Percentiles rank a stretch among this genome's conserved stretches.
Conservation (phyloP, 2,888 invertebrate species). For the Catocala sponsa region DNA sequence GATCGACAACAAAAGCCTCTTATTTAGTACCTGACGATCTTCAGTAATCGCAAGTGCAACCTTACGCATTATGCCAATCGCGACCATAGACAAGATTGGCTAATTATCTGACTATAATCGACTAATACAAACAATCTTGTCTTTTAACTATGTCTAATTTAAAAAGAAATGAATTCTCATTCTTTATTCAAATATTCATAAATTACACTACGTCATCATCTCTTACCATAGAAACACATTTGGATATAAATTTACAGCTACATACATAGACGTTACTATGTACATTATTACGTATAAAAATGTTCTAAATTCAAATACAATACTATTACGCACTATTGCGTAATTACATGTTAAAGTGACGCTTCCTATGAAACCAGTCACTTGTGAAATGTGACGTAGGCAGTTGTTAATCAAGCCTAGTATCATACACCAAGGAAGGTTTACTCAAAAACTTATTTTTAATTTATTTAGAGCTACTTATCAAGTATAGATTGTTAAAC, state of each 20-base stretch:
- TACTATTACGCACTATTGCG: conserved; percentile 17
- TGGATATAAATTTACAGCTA: neutral
- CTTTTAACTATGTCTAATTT: too few relatives aligned
- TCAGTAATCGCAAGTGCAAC: too few relatives aligned
- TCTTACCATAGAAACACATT: conserved; percentile 1
- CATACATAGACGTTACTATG: conserved; percentile 14
- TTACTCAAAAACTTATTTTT: conserved; percentile 30
- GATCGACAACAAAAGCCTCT: too few relatives aligned
- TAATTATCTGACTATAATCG: too few relatives aligned
- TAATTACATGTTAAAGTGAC: conserved; percentile 34
- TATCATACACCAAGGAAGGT: conserved; percentile 6
- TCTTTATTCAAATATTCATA: too few relatives aligned
- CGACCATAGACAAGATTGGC: too few relatives aligned
- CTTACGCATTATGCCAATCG: too few relatives aligned
- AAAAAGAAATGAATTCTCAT: too few relatives aligned
- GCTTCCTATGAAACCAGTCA: conserved; percentile 16
- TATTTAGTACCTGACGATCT: too few relatives aligned
- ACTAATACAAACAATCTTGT: too few relatives aligned
- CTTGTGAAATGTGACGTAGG: conserved; percentile 35
- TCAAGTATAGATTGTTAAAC: conserved; percentile 17
- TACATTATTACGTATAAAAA: conserved; percentile 8
- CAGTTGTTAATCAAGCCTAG: conserved; percentile 26
- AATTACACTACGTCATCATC: neutral
- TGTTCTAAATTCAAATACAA: conserved; percentile 5
- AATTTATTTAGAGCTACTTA: conserved; percentile 40